A percentile compares a stretch with the other conserved stretches of the same genome.
Evolutionary conservation across 2,888 invertebrate species (phyloP).

Genomic region (Hetaerina titia): DNA sequence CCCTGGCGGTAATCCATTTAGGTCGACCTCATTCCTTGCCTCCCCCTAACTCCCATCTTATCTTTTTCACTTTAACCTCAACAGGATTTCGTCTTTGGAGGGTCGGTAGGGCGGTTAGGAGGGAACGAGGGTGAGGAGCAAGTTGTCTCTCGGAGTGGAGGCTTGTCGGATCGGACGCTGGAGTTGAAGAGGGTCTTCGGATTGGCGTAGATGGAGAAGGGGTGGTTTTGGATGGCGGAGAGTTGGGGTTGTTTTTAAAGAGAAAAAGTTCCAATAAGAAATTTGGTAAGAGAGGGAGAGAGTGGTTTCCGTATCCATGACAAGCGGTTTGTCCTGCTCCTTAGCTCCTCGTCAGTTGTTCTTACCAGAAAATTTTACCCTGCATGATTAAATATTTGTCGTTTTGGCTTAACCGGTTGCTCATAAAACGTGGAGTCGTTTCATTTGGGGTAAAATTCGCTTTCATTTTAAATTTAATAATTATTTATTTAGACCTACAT

Average conservation of each 20-base stretch:
- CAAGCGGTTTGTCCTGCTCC: neutral
- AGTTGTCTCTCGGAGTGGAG: neutral
- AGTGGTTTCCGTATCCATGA: neutral
- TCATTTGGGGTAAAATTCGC: too few species aligned
- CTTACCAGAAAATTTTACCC: neutral
- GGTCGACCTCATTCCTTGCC: neutral
- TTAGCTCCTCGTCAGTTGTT: neutral
- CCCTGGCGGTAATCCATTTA: neutral
- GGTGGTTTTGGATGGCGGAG: neutral
- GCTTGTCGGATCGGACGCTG: neutral
- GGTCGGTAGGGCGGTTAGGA: neutral
- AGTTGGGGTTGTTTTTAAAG: neutral
- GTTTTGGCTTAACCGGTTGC: neutral
- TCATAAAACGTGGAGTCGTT: too few species aligned
- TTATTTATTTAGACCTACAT: too few species aligned
- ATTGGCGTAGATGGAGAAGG: neutral
- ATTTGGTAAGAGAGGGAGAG: neutral
- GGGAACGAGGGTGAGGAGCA: neutral
- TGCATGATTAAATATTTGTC: neutral
- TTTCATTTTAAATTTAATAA: too few species aligned
- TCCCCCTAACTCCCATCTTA: neutral
- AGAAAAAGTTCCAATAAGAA: neutral
- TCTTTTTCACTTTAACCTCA: constrained; percentile 29
- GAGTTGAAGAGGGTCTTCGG: neutral
- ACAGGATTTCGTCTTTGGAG: constrained; percentile 16